Evolutionary conservation across 2,797 vertebrate species (phyloP).

Genomic region (Eutrigla gurnardus): DNA sequence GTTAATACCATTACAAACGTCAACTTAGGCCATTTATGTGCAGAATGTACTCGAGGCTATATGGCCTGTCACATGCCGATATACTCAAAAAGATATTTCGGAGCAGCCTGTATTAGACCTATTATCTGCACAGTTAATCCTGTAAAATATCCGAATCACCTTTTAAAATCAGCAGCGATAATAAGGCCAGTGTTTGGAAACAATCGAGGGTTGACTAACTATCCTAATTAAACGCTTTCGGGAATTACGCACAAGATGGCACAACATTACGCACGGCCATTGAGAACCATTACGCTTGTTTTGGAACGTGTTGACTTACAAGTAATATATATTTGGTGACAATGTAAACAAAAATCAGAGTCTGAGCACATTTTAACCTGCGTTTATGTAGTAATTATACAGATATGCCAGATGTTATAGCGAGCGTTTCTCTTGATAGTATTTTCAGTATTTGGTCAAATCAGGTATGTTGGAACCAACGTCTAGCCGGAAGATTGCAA

Average conservation of each 20-base stretch:
- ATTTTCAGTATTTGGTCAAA: conserved; percentile 4
- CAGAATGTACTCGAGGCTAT: conserved; percentile 18
- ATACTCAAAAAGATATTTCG: conserved; percentile 19
- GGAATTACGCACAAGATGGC: conserved; percentile 25
- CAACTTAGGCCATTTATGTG: conserved; percentile 34
- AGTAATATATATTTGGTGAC: not conserved
- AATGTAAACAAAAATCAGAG: not conserved
- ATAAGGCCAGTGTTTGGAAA: not conserved
- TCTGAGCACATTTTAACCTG: not conserved
- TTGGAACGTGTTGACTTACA: not conserved
- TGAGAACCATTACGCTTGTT: conserved; percentile 2
- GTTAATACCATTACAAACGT: conserved; percentile 17
- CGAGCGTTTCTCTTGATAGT: not conserved
- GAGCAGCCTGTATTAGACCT: not conserved
- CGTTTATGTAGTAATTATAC: not conserved
- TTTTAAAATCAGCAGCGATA: conserved; percentile 18
- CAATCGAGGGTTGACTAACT: not conserved
- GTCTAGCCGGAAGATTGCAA: not conserved
- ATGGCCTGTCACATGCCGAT: conserved; percentile 43
- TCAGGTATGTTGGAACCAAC: not conserved
- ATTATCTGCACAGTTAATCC: conserved; percentile 6
- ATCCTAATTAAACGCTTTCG: not conserved
- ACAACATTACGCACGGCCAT: conserved; percentile 27
- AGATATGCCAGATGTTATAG: not conserved
- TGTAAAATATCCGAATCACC: conserved; percentile 3